These are phyloP conservation scores for Theristicus caerulescens DNA, from an alignment of 2,113 vertebrate species.

Conservation along the genomic window DNA sequence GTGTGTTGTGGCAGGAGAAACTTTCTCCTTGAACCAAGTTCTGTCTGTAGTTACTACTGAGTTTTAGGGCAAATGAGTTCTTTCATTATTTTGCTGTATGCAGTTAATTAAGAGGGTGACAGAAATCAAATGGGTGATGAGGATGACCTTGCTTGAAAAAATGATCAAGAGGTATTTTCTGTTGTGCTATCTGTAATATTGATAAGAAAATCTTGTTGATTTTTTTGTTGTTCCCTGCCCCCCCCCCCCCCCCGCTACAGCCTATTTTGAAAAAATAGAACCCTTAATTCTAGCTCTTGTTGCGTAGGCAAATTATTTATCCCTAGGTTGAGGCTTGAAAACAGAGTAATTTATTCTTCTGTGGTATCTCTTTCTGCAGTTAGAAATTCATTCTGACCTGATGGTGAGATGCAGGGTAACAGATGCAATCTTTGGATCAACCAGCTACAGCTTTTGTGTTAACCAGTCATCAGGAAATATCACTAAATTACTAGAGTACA, in stretches of 20 bases:
- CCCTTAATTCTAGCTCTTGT: neutral
- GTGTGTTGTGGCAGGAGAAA: neutral
- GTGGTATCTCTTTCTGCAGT: neutral
- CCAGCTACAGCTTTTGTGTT: slow-evolving; percentile 28
- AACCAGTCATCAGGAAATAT: slow-evolving; percentile 34
- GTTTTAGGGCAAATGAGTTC: neutral
- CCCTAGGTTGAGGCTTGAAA: neutral
- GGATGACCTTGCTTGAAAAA: neutral
- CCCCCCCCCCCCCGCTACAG: neutral
- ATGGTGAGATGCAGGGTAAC: slow-evolving; percentile 1
- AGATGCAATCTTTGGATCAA: slow-evolving; percentile 40
- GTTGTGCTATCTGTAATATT: neutral
- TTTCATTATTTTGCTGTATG: neutral
- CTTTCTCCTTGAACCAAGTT: neutral
- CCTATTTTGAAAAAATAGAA: neutral
- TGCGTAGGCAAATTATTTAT: neutral
- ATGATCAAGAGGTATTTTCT: neutral
- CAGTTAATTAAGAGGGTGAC: neutral
- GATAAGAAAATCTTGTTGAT: neutral
- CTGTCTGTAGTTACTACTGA: neutral
- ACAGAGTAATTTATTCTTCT: neutral
- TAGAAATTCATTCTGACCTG: neutral
- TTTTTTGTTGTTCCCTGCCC: neutral
- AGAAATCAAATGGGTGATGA: neutral
- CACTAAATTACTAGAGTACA: slow-evolving; percentile 6